phyloP scores from a whole-genome alignment of 2,888 invertebrate genomes.

The Patella caerulea region DNA sequence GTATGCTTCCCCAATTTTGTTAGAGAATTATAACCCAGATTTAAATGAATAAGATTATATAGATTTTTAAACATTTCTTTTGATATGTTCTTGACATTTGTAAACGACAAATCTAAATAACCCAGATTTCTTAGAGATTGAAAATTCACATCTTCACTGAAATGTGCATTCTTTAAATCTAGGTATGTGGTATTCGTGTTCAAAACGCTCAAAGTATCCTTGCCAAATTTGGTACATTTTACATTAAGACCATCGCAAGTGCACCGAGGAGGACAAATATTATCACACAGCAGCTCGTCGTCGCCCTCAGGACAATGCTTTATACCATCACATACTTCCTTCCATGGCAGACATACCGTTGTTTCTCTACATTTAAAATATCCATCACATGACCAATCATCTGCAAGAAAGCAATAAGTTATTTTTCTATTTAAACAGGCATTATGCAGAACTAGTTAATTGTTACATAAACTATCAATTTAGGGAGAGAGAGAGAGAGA shows the following conservation, averaged over 20 bases:
- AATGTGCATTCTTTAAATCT: constrained; percentile 1
- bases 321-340: constrained; percentile 20
- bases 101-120: constrained; percentile 11
- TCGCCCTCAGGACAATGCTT: constrained; percentile 19
- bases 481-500: no score
- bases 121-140: constrained; percentile 1
- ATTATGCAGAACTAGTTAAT: no score
- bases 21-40: constrained; percentile 14
- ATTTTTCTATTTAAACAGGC: no score
- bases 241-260: background rate
- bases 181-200: constrained; percentile 3
- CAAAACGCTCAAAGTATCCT: background rate
- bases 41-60: constrained; percentile 8
- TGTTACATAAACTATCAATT: no score
- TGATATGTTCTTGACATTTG: background rate
- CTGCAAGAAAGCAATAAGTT: no score
- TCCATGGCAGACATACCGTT: constrained; percentile 16
- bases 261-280: background rate
- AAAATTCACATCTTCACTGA: background rate
- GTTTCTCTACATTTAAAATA: constrained; percentile 10
- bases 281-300: constrained; percentile 21
- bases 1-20: background rate
- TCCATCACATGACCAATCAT: background rate
- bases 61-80: constrained; percentile 6
- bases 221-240: background rate